These are phyloP conservation scores for Melitaea cinxia DNA, from an alignment of 1,140 invertebrate genomes.

Conservation along the genomic window DNA sequence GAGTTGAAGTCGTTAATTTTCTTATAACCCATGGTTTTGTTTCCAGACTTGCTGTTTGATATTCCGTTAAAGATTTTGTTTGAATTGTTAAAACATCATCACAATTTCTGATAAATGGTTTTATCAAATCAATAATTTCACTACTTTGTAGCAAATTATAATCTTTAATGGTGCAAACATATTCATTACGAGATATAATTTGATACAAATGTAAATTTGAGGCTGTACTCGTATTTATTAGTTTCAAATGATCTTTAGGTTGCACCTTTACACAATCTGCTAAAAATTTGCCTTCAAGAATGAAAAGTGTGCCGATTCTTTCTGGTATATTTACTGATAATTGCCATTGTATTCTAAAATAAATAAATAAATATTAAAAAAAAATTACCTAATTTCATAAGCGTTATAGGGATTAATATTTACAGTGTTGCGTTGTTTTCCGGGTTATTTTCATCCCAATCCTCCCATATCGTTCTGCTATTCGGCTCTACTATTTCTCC, in stretches of 20 bases:
- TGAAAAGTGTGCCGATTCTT: conserved; percentile 51
- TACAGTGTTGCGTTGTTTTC: conserved; percentile 22
- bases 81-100: conserved; percentile 55
- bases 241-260: conserved; percentile 42
- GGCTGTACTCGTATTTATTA: conserved; percentile 52
- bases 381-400: neutral
- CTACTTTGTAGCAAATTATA: conserved; percentile 60
- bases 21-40: conserved; percentile 50
- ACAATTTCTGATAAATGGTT: conserved; percentile 47
- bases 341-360: conserved; percentile 62
- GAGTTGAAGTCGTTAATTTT: conserved; percentile 48
- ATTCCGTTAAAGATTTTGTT: conserved; percentile 62
- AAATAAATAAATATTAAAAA: neutral
- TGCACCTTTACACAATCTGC: conserved; percentile 49
- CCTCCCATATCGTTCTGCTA: conserved; percentile 64
- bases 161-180: conserved; percentile 59
- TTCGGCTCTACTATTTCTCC: conserved; percentile 70
- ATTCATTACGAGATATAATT: conserved; percentile 44
- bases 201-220: conserved; percentile 57
- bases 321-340: conserved; percentile 40
- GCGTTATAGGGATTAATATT: neutral
- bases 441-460: conserved; percentile 61
- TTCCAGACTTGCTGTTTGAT: conserved; percentile 46
- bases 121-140: conserved; percentile 62
- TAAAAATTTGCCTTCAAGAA: conserved; percentile 67